Conservation (phyloP, 1,140 invertebrate genomes). For the Drosophila simulans region DNA sequence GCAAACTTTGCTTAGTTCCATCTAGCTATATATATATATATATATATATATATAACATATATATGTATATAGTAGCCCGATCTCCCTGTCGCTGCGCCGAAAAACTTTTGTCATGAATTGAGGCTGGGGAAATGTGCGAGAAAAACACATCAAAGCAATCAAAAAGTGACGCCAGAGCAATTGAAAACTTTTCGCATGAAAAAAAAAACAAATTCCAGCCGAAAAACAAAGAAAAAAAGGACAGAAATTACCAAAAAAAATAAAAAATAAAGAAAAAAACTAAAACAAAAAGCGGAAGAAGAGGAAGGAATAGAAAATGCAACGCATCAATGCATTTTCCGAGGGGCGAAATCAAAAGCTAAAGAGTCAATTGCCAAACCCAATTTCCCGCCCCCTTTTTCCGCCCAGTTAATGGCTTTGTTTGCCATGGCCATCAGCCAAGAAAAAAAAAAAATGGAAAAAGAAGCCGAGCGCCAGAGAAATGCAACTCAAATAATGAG, state of each 20-base stretch:
- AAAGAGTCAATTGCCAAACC: conserved; percentile 66
- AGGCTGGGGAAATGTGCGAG: conserved; percentile 81
- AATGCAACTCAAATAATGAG: conserved; percentile 62
- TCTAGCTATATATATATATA: conserved; percentile 1
- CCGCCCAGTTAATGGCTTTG: conserved; percentile 76
- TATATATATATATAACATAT: background rate
- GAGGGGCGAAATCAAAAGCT: conserved; percentile 39
- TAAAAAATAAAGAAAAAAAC: conserved; percentile 14
- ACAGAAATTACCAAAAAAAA: conserved; percentile 37
- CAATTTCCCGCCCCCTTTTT: conserved; percentile 15
- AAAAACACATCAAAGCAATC: conserved; percentile 83
- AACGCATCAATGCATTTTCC: conserved; percentile 74
- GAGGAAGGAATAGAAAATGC: conserved; percentile 61
- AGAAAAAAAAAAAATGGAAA: conserved; percentile 2
- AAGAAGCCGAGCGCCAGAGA: conserved; percentile 21
- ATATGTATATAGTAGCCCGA: background rate
- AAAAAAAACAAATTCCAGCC: conserved; percentile 20
- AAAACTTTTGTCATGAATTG: conserved; percentile 83
- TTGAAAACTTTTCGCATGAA: conserved; percentile 83
- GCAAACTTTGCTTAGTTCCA: conserved; percentile 33
- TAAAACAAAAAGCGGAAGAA: conserved; percentile 20
- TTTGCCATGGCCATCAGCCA: conserved; percentile 75
- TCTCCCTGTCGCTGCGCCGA: conserved; percentile 39
- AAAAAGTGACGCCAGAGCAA: conserved; percentile 84
- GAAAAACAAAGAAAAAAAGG: conserved; percentile 45